Conservation (phyloP, 2,888 invertebrate species). For the Gibbula magus region DNA sequence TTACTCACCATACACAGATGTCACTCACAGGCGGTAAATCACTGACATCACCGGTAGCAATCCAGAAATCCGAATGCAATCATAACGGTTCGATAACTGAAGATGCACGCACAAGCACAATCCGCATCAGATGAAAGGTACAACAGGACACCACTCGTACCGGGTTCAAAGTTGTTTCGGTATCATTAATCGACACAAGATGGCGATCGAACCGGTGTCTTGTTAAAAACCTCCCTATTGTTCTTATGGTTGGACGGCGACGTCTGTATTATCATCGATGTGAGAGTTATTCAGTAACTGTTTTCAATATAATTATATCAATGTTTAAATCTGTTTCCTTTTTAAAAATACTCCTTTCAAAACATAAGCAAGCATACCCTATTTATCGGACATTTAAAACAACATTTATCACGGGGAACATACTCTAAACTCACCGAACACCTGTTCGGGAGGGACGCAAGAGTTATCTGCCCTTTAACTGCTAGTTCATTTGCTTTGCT, state of each 20-base stretch:
- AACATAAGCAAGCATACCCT: too few relatives aligned
- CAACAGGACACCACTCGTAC: not conserved
- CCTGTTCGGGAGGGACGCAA: not conserved
- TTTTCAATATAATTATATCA: too few relatives aligned
- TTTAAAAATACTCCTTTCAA: too few relatives aligned
- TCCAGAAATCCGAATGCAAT: not conserved
- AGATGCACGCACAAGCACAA: not conserved
- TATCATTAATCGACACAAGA: conserved; percentile 15
- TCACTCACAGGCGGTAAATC: too few relatives aligned
- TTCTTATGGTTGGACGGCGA: too few relatives aligned
- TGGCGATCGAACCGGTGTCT: conserved; percentile 7
- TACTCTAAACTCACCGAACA: not conserved
- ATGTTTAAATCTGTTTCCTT: too few relatives aligned
- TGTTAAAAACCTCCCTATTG: not conserved
- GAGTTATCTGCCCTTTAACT: conserved; percentile 14
- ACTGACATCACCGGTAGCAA: too few relatives aligned
- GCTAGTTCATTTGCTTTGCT: too few relatives aligned
- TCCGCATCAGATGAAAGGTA: not conserved
- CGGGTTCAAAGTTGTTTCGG: conserved; percentile 11
- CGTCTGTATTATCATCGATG: too few relatives aligned
- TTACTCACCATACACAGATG: not conserved
- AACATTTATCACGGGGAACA: not conserved
- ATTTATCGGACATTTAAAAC: not conserved
- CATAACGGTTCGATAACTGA: not conserved
- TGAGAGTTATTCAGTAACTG: too few relatives aligned